Base-by-base conservation (phyloP, 23 tunicate genomes). In the Styela clava region DNA sequence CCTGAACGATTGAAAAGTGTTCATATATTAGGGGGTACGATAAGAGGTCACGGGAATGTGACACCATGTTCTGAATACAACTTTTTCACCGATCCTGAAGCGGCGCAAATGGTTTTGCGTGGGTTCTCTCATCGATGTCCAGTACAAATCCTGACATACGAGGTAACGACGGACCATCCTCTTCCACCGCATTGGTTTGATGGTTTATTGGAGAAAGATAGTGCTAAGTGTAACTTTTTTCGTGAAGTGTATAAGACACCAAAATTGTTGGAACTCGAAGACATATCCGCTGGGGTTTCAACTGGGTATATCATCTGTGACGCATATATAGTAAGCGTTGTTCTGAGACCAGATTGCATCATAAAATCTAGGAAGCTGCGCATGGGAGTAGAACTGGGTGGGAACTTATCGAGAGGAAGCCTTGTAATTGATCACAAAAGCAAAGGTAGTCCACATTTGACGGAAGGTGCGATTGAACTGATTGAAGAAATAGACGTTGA, bases 51-150 rank as follows among this genome's bases (percentile, higher is more conserved):
- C 31, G 85, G 85, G 12, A 82, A 82, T 82, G 62, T 71, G 12
- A 69, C 85, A 9, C 67, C 79, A 20, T 72, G 78, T 33, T 82
- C 85, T 29, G 85, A 82, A 34, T 82, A 34, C 63, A 82, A 82
- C 33, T 71, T 82, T 71, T 82, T 34, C 63, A 29, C 34, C 83
- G 85, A 82, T 35, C 79, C 85, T 3, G 79, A 82, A 27, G 61
- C 85, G 12, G 85, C 85, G 24, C 24, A 5, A 32, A 79, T 24
- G 25, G 83, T 79, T 22, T 67, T 79, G 20, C 24, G 77, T n/a
- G 28, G 12, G 12, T 28, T 79, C 27, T n/a, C 83, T 23, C 52
- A 65, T n/a, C 74, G 29, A 1, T 65, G 73, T 68, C 33, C 25
- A 9, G 35, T 34, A 20, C 2, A 79, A 30, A 22, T 79, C 0